A percentile compares a stretch with the other conserved stretches of the same genome.
phyloP scores from a whole-genome alignment of 2,113 vertebrate genomes.

The Orycteropus afer region DNA sequence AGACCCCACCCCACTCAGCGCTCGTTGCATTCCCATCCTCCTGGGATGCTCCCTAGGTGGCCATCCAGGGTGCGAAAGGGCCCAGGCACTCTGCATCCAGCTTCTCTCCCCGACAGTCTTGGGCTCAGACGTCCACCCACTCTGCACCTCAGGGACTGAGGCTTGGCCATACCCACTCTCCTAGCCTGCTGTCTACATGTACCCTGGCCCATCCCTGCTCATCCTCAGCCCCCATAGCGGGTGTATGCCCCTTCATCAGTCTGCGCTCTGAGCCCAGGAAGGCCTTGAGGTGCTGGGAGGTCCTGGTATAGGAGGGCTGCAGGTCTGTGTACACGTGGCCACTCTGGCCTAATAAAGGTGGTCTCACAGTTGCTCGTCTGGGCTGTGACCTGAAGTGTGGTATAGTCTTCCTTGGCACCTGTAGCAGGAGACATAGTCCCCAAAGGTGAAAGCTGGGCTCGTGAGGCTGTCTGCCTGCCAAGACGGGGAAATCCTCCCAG shows the following conservation, averaged over 20 bases:
- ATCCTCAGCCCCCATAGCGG: too few species aligned
- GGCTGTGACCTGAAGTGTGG: neutral
- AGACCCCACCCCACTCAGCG: too few species aligned
- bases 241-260: neutral
- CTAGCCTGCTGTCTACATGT: neutral
- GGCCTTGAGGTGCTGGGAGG: neutral
- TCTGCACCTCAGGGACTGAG: neutral
- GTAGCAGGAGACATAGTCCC: neutral
- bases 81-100: neutral
- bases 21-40: neutral
- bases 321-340: neutral
- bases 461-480: neutral
- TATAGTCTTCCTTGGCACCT: neutral
- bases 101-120: neutral
- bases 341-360: conserved; percentile 41
- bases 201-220: neutral
- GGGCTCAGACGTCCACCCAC: neutral
- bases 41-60: neutral
- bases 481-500: neutral
- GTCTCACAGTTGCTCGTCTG: neutral
- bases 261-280: neutral
- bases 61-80: neutral
- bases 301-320: neutral
- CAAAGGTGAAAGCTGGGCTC: neutral
- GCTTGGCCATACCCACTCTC: neutral